phyloP scores from a whole-genome alignment of 2,888 invertebrate species.

The Diplolepis rosae region DNA sequence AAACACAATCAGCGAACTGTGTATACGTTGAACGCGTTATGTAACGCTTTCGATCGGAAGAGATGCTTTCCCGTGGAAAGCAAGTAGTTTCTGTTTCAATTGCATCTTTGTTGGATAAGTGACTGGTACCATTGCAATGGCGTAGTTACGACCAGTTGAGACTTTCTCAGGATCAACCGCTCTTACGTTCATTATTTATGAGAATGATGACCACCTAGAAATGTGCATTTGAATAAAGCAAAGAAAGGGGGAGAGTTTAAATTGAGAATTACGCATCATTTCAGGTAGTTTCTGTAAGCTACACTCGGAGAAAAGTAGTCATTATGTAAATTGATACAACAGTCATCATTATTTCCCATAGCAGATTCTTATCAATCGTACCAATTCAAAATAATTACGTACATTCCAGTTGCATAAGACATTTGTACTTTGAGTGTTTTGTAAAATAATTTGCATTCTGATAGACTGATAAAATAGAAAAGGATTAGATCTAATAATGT shows the following conservation, averaged over 20 bases:
- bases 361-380: not conserved
- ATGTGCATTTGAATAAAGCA: not conserved
- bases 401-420: too few relatives aligned
- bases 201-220: not conserved
- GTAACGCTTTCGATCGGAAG: slow-evolving; percentile 26
- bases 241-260: not conserved
- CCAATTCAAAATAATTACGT: not conserved
- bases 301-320: not conserved
- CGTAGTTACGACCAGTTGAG: not conserved
- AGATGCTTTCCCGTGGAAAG: slow-evolving; percentile 31
- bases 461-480: not conserved
- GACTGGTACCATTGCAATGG: slow-evolving; percentile 24
- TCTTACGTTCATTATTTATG: slow-evolving; percentile 27
- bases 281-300: slow-evolving; percentile 12
- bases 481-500: not conserved
- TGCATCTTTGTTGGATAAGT: slow-evolving; percentile 23
- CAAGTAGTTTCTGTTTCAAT: slow-evolving; percentile 26
- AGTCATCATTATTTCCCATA: slow-evolving; percentile 15
- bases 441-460: not conserved
- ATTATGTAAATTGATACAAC: not conserved
- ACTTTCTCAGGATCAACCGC: slow-evolving; percentile 2
- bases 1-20: slow-evolving; percentile 1
- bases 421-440: not conserved
- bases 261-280: slow-evolving; percentile 9
- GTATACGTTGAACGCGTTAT: slow-evolving; percentile 15